Base-by-base conservation (phyloP, 2,113 vertebrate species). In the Gobio gobio region DNA sequence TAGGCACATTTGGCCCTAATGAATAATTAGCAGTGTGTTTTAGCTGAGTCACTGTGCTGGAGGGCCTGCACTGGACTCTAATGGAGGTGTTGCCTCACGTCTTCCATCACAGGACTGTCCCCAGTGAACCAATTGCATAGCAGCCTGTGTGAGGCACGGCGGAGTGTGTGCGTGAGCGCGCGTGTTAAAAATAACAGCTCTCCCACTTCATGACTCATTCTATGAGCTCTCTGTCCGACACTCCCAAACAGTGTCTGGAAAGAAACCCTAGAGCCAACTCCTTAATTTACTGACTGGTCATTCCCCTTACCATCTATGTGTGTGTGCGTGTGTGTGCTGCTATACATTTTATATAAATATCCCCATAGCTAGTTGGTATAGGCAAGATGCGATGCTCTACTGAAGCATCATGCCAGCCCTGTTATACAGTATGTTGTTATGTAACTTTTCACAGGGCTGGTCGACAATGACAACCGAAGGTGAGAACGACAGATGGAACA, bases 171-270 rank as follows among this genome's bases (percentile, higher is more conserved):
- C 58, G 66, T 54, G 59, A 58, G 70, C 49, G 45, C 26, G n/a
- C 75, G 64, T 66, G 49, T 86, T 88, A 89, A 88, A 89, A 90
- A 89, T 89, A 90, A 90, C 86, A 86, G 85, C 87, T 89, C 89
- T 87, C 87, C 88, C 88, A 90, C 87, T 83, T 84, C 83, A 78
- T 90, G 89, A 90, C 87, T 90, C 89, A 90, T 83, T 83, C 83
- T 78, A 54, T 78, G 78, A 78, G 86, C 84, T 76, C 36, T 83
- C 77, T 83, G 86, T 82, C 83, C 86, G 79, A 88, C 82, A 82
- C 88, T 88, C 88, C 87, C 76, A 89, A 89, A 87, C 83, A 87
- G 61, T 86, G 89, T 90, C 89, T 89, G 89, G 87, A 81, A 90
- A 87, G 63, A 87, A 84, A 86, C 83, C 89, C 86, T 86, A 66